Percentiles rank a stretch among this genome's conserved stretches.
phyloP scores from a whole-genome alignment of 2,797 vertebrate genomes.

The Eidolon dupreanum region DNA sequence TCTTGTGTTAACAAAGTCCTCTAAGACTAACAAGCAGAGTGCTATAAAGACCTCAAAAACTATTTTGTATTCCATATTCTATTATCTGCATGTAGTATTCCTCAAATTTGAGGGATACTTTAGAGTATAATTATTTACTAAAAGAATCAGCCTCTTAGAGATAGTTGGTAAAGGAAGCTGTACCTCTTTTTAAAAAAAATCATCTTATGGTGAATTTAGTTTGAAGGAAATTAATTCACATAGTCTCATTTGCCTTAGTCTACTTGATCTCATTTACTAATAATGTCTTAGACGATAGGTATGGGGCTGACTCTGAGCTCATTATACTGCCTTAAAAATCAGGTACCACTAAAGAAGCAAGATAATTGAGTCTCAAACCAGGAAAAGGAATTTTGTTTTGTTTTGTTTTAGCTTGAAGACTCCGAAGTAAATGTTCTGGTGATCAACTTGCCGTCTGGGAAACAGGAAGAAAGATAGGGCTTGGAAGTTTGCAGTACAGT shows the following conservation, averaged over 20 bases:
- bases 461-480: neutral
- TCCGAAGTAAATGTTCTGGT: neutral
- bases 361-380: neutral
- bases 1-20: neutral
- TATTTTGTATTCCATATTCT: neutral
- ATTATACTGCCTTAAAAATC: neutral
- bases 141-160: conserved; percentile 36
- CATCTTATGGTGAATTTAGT: conserved; percentile 40
- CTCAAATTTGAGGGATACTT: conserved; percentile 22
- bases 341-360: neutral
- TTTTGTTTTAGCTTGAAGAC: neutral
- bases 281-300: neutral
- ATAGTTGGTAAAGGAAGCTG: conserved; percentile 9
- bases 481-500: neutral
- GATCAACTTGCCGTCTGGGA: neutral
- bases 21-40: neutral
- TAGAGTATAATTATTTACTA: conserved; percentile 20
- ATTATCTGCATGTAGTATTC: neutral
- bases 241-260: neutral
- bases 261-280: neutral
- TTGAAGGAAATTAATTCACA: conserved; percentile 41
- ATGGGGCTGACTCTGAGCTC: neutral
- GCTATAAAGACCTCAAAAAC: neutral
- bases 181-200: neutral
- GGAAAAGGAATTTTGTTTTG: neutral